phyloP scores from a whole-genome alignment of 2,113 vertebrate genomes.

The Climacteris rufus region DNA sequence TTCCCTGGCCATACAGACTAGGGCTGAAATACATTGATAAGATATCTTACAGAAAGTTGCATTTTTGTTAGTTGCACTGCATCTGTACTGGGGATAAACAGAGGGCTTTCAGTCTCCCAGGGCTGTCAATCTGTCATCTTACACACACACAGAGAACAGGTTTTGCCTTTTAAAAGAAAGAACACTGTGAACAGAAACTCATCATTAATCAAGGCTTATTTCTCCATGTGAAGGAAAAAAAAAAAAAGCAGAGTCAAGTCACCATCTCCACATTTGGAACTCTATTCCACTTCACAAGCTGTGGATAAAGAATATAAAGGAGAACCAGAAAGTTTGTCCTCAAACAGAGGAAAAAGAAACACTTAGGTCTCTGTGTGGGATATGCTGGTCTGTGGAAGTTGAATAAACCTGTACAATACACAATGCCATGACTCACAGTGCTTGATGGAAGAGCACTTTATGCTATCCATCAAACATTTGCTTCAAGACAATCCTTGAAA shows the following conservation, averaged over 20 bases:
- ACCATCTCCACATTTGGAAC: slow-evolving; percentile 35
- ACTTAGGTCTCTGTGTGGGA: slow-evolving; percentile 53
- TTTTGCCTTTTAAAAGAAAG: slow-evolving; percentile 61
- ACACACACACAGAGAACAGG: background rate
- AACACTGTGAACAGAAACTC: slow-evolving; percentile 49
- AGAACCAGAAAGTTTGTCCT: slow-evolving; percentile 44
- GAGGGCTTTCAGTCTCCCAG: slow-evolving; percentile 25
- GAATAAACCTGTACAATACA: slow-evolving; percentile 60
- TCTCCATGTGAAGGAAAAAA: background rate
- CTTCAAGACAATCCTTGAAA: slow-evolving; percentile 53
- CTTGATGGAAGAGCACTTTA: slow-evolving; percentile 30
- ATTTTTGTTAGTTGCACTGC: background rate
- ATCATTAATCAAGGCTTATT: slow-evolving; percentile 53
- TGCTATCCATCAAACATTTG: slow-evolving; percentile 53
- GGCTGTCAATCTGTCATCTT: slow-evolving; percentile 59
- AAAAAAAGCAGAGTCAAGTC: background rate
- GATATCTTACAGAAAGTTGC: background rate
- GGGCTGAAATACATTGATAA: background rate
- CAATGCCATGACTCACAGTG: slow-evolving; percentile 63
- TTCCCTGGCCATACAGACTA: background rate
- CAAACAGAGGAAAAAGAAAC: slow-evolving; percentile 43
- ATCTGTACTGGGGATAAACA: slow-evolving; percentile 37
- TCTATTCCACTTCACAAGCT: slow-evolving; percentile 39
- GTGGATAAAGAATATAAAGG: slow-evolving; percentile 36
- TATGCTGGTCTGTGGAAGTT: slow-evolving; percentile 42